These are phyloP conservation scores for Hemicrepidius hirtus DNA, from an alignment of 2,888 invertebrate genomes.

Conservation along the genomic window DNA sequence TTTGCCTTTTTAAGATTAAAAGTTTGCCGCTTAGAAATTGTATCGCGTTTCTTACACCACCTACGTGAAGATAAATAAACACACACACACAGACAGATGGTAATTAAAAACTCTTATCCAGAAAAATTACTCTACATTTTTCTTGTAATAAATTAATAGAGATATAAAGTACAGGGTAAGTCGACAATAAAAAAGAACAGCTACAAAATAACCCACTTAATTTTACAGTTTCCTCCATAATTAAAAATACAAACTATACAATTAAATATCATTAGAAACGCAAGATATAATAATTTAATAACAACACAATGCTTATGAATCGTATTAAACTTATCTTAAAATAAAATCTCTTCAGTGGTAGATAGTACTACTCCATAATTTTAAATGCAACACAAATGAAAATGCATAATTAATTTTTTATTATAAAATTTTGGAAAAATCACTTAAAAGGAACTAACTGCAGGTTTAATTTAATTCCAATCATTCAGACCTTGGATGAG, in stretches of 20 bases:
- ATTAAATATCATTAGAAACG: conserved; percentile 67
- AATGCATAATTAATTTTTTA: conserved; percentile 41
- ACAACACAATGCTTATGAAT: conserved; percentile 62
- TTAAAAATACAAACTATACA: conserved; percentile 59
- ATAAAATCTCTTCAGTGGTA: conserved; percentile 59
- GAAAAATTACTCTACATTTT: too few relatives aligned
- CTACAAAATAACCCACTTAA: conserved; percentile 46
- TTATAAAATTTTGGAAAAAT: too few relatives aligned
- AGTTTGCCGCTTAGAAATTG: too few relatives aligned
- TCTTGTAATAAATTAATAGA: conserved; percentile 3
- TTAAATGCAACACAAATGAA: conserved; percentile 27
- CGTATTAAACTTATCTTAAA: conserved; percentile 61
- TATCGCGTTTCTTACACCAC: too few relatives aligned
- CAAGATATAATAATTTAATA: conserved; percentile 67
- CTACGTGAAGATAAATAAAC: too few relatives aligned
- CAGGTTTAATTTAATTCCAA: too few relatives aligned
- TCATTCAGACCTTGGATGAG: too few relatives aligned
- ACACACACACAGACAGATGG: too few relatives aligned
- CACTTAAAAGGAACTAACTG: too few relatives aligned
- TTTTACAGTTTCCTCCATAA: conserved; percentile 51
- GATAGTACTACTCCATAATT: conserved; percentile 33
- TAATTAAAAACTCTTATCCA: too few relatives aligned
- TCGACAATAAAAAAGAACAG: conserved; percentile 6
- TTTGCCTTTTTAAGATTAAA: too few relatives aligned
- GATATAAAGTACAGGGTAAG: background rate